Evolutionary conservation across 92 coral and sea anemone species (phyloP).

Genomic region (Zoanthus sociatus): DNA sequence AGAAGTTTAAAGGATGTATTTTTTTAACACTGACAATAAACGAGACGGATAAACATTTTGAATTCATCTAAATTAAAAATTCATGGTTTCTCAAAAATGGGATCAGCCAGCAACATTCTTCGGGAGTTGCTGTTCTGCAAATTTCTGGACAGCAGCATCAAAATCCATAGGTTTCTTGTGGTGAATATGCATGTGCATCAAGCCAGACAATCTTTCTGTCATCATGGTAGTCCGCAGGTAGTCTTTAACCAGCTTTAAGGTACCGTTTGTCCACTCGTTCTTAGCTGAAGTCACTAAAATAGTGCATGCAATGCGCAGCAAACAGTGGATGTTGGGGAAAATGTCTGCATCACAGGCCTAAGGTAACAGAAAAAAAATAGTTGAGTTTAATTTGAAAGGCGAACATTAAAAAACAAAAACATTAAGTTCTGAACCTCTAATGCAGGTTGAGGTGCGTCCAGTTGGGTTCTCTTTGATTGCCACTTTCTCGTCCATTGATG

Average conservation of each 20-base stretch:
- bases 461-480: conserved; percentile 33
- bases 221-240: conserved; percentile 57
- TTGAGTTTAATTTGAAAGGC: conserved; percentile 59
- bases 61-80: conserved; percentile 36
- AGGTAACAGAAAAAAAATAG: conserved; percentile 26
- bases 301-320: conserved; percentile 53
- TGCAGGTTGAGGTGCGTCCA: conserved; percentile 55
- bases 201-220: conserved; percentile 34
- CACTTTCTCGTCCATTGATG: conserved; percentile 15
- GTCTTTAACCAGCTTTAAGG: conserved; percentile 50
- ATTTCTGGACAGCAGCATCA: conserved; percentile 40
- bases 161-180: conserved; percentile 41
- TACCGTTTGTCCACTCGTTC: conserved; percentile 52
- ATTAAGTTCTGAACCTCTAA: conserved; percentile 51
- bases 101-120: conserved; percentile 58
- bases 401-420: conserved; percentile 51
- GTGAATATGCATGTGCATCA: conserved; percentile 50
- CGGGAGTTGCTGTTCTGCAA: conserved; percentile 57
- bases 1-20: conserved; percentile 46
- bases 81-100: conserved; percentile 44
- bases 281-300: conserved; percentile 46
- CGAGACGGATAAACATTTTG: conserved; percentile 60
- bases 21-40: conserved; percentile 53
- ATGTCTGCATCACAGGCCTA: conserved; percentile 46
- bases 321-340: conserved; percentile 41